These are phyloP conservation scores for Caenorhabditis sp. DNA, from an alignment of 2,888 invertebrate genomes.

Conservation along the genomic window DNA sequence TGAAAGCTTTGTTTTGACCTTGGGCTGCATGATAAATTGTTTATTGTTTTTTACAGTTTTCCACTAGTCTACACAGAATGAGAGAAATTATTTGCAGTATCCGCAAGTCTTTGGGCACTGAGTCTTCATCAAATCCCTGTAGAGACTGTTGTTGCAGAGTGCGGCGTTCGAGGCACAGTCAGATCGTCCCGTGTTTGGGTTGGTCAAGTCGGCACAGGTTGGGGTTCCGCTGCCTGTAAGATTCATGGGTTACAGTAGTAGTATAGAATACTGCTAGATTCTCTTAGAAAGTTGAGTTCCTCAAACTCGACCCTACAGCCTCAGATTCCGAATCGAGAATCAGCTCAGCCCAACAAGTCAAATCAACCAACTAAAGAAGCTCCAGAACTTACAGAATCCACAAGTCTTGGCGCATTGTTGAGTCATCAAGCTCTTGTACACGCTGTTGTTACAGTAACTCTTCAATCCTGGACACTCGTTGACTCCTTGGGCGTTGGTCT, in stretches of 20 bases:
- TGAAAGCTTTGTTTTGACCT: background rate
- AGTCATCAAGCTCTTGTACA: slow-evolving; percentile 18
- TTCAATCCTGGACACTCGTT: slow-evolving; percentile 38
- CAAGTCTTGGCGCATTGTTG: slow-evolving; percentile 44
- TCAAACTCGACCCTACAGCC: too few relatives aligned
- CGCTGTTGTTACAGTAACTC: slow-evolving; percentile 35
- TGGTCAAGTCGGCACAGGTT: slow-evolving; percentile 26
- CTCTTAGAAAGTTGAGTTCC: too few relatives aligned
- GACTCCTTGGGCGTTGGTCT: slow-evolving; percentile 28
- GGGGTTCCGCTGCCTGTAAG: slow-evolving; percentile 14
- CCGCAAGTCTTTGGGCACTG: slow-evolving; percentile 56
- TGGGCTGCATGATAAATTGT: background rate
- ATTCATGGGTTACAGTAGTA: background rate
- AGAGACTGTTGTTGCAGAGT: slow-evolving; percentile 39
- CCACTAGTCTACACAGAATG: slow-evolving; percentile 8
- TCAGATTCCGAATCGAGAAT: too few relatives aligned
- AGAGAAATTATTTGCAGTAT: slow-evolving; percentile 31
- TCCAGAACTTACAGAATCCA: slow-evolving; percentile 50
- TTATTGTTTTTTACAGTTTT: background rate
- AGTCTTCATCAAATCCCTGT: slow-evolving; percentile 48
- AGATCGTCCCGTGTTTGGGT: slow-evolving; percentile 44
- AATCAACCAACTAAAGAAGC: too few relatives aligned
- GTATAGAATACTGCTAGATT: too few relatives aligned
- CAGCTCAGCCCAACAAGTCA: too few relatives aligned
- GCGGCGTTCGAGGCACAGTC: slow-evolving; percentile 29